Evolutionary conservation across 2,113 vertebrate genomes (phyloP).

Genomic region (Rhinopomastus cyanomelas): DNA sequence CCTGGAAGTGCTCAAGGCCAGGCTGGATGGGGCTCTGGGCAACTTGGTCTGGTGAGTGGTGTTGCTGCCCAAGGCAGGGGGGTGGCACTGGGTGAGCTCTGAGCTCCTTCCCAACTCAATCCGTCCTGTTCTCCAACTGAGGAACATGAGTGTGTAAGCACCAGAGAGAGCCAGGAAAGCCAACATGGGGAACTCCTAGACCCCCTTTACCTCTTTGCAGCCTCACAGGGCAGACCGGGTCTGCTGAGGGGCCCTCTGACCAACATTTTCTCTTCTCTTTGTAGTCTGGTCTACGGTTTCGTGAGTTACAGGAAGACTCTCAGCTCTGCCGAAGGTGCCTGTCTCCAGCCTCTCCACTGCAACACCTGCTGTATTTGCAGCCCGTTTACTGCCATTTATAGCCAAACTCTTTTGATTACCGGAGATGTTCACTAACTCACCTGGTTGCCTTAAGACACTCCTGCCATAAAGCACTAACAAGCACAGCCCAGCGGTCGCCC

Average conservation of each 20-base stretch:
- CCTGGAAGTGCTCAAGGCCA: no score
- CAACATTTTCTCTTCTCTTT: not conserved
- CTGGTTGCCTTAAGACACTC: conserved; percentile 66
- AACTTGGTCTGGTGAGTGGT: no score
- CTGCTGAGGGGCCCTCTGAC: not conserved
- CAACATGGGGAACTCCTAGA: rapidly evolving
- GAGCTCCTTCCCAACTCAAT: no score
- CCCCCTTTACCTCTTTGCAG: no score
- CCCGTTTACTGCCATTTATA: conserved; percentile 53
- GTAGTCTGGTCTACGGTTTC: conserved; percentile 28
- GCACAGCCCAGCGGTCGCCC: not conserved
- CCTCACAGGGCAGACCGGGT: not conserved
- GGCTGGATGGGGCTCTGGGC: no score
- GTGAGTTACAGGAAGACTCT: conserved; percentile 39
- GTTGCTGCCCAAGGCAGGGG: no score
- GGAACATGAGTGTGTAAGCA: not conserved
- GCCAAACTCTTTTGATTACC: conserved; percentile 44
- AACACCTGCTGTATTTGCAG: conserved; percentile 58
- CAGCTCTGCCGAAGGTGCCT: not conserved
- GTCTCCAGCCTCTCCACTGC: conserved; percentile 39
- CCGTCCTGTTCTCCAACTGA: not conserved
- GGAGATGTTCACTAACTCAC: conserved; percentile 52
- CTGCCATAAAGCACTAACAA: conserved; percentile 5
- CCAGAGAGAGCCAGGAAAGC: not conserved
- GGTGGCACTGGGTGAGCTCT: no score